A percentile compares a stretch with the other conserved stretches of the same genome.
Evolutionary conservation across 2,797 vertebrate species (phyloP).

Genomic region (Micrastur ruficollis): DNA sequence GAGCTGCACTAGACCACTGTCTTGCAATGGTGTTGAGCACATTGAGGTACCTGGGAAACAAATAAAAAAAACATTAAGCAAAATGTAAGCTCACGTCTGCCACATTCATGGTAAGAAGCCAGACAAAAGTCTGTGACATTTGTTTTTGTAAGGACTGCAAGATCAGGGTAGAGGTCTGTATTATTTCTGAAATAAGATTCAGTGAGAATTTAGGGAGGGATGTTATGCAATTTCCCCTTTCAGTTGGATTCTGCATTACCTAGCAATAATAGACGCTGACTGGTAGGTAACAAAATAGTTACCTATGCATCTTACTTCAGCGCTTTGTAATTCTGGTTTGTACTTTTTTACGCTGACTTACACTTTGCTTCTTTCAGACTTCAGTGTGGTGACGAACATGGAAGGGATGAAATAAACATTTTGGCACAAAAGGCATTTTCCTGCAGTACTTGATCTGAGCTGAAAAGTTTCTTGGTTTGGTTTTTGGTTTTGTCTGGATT

Average conservation of each 20-base stretch:
- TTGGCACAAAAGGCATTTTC: background rate
- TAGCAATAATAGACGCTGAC: background rate
- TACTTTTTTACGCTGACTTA: background rate
- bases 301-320: background rate
- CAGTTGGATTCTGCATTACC: background rate
- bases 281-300: background rate
- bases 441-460: background rate
- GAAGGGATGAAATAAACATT: background rate
- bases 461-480: background rate
- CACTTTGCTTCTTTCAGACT: background rate
- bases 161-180: background rate
- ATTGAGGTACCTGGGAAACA: background rate
- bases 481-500: background rate
- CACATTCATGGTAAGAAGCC: background rate
- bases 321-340: background rate
- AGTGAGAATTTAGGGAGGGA: background rate
- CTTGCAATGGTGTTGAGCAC: background rate
- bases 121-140: background rate
- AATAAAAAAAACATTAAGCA: background rate
- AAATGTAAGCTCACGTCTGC: background rate
- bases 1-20: background rate
- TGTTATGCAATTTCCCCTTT: background rate
- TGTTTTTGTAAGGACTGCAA: background rate
- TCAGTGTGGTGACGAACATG: rapidly evolving
- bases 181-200: background rate